Percentiles rank a stretch among this genome's conserved stretches.
phyloP scores from a whole-genome alignment of 1,140 invertebrate genomes.

The Lethrus apterus region DNA sequence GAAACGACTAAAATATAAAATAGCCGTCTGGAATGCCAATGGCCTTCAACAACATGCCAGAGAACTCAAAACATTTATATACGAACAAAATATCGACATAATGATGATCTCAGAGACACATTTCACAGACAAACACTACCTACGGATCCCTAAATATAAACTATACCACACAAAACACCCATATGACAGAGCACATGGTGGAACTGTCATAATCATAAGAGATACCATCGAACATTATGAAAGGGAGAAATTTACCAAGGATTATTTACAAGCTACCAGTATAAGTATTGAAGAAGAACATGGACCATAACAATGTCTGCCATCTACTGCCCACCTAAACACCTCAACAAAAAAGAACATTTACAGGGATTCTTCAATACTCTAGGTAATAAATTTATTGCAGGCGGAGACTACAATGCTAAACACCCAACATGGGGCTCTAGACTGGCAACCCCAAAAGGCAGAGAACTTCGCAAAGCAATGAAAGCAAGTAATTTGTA shows the following conservation, averaged over 20 bases:
- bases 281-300: neutral
- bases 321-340: constrained; percentile 35
- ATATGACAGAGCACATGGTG: no score
- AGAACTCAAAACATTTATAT: constrained; percentile 8
- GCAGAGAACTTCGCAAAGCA: constrained; percentile 29
- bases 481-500: constrained; percentile 24
- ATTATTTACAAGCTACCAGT: constrained; percentile 4
- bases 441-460: constrained; percentile 32
- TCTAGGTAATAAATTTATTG: no score
- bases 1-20: constrained; percentile 6
- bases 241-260: neutral
- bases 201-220: constrained; percentile 21
- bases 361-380: constrained; percentile 33
- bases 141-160: constrained; percentile 2
- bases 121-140: neutral
- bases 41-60: neutral
- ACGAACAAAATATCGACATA: neutral
- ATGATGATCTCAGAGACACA: constrained; percentile 6
- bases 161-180: constrained; percentile 5
- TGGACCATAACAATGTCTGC: constrained; percentile 27
- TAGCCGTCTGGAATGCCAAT: constrained; percentile 9
- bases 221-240: neutral
- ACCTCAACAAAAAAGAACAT: constrained; percentile 25
- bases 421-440: constrained; percentile 39
- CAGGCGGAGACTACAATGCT: no score